Conservation (phyloP, 2,113 vertebrate species). For the Phrynosoma blainvillii region DNA sequence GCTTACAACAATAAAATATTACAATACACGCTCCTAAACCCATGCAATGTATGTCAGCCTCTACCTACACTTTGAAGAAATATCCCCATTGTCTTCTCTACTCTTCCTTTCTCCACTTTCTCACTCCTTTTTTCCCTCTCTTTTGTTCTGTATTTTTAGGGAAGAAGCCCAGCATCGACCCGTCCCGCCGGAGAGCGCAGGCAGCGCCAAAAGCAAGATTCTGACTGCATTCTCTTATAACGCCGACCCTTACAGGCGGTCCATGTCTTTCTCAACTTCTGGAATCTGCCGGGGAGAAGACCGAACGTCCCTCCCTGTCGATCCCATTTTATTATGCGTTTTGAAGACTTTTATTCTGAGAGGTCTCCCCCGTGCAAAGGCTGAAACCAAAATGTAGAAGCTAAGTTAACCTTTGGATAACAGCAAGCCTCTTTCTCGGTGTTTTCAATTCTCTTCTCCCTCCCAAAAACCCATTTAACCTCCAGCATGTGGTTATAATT, state of each 20-base stretch:
- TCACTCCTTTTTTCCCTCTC: background rate
- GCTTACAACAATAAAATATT: no score
- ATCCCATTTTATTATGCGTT: background rate
- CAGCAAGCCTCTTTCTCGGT: background rate
- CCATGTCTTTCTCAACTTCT: background rate
- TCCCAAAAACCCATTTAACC: background rate
- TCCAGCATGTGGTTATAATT: no score
- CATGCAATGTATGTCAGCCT: no score
- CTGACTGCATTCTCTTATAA: slow-evolving; percentile 80
- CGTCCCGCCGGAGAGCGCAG: slow-evolving; percentile 74
- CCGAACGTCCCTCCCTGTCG: no score
- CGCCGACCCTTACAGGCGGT: accelerated
- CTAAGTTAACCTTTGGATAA: no score
- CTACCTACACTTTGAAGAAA: no score
- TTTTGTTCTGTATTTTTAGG: slow-evolving; percentile 66
- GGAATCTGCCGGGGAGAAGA: background rate
- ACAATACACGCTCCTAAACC: no score
- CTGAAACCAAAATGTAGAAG: background rate
- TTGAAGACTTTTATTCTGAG: background rate
- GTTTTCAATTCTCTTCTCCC: background rate
- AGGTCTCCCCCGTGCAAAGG: background rate
- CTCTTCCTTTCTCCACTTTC: background rate
- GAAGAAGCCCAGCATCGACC: slow-evolving; percentile 69
- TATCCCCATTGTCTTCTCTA: no score
- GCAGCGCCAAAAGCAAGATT: slow-evolving; percentile 71